A percentile compares a stretch with the other conserved stretches of the same genome.
Evolutionary conservation across 2,113 vertebrate species (phyloP).

Genomic region (Romanogobio albipinnatus): DNA sequence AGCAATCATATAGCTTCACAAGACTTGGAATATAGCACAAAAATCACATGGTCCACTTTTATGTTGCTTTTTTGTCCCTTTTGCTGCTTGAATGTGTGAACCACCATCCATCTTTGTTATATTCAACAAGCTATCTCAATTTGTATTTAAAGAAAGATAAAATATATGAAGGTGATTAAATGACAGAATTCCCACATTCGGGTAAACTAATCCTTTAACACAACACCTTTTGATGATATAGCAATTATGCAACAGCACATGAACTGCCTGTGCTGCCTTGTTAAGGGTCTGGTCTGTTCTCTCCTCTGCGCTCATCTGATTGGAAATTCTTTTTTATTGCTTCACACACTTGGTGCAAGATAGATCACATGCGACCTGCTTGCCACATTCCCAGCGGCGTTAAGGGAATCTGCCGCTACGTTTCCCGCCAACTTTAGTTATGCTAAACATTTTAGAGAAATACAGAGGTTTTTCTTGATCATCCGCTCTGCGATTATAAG

Average conservation of each 20-base stretch:
- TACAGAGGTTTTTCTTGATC: neutral
- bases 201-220: neutral
- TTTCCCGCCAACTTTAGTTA: neutral
- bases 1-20: neutral
- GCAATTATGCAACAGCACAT: neutral
- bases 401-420: neutral
- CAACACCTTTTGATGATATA: neutral
- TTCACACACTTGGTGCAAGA: neutral
- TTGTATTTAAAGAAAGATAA: neutral
- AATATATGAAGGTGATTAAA: neutral
- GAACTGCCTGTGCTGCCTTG: neutral
- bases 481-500: neutral
- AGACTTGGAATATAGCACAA: neutral
- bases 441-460: neutral
- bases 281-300: neutral
- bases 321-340: constrained; percentile 29
- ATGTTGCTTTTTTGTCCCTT: neutral
- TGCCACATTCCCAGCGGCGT: neutral
- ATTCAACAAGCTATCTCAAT: too few species aligned
- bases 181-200: neutral
- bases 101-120: neutral
- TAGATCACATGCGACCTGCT: neutral
- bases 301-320: neutral
- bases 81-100: neutral
- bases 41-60: neutral